A percentile compares a stretch with the other conserved stretches of the same genome.
Conservation (phyloP, 2,113 vertebrate genomes). For the Leptobrachium ailaonicum region DNA sequence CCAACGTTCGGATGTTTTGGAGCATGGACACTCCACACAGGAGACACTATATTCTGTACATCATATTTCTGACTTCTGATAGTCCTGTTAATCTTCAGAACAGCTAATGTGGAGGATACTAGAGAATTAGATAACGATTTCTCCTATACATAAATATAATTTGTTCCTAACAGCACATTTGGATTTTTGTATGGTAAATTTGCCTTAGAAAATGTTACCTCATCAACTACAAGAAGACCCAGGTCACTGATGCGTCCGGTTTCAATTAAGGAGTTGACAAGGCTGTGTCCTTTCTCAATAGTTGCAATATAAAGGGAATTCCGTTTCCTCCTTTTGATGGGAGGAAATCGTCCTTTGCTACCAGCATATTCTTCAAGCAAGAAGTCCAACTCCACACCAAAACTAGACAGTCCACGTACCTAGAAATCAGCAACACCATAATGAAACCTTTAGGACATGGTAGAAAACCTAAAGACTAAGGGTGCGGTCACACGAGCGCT, state of each 20-base stretch:
- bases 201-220: conserved; percentile 67
- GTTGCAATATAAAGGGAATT: conserved; percentile 87
- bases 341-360: conserved; percentile 91
- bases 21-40: too few species aligned
- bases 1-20: too few species aligned
- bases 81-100: too few species aligned
- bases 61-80: too few species aligned
- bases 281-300: conserved; percentile 89
- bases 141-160: too few species aligned
- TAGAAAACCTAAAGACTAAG: too few species aligned
- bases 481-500: too few species aligned
- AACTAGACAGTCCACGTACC: conserved; percentile 82
- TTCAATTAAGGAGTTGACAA: conserved; percentile 93
- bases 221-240: conserved; percentile 90
- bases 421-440: conserved; percentile 52
- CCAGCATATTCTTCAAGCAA: conserved; percentile 96
- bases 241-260: conserved; percentile 69
- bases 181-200: too few species aligned
- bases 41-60: too few species aligned
- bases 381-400: conserved; percentile 91
- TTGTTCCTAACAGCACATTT: too few species aligned
- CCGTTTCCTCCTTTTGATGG: conserved; percentile 79
- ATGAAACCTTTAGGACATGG: not conserved
- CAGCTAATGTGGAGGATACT: too few species aligned
- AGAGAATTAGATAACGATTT: too few species aligned